Evolutionary conservation across 2,113 vertebrate genomes (phyloP).

Genomic region (Leiothrix lutea): DNA sequence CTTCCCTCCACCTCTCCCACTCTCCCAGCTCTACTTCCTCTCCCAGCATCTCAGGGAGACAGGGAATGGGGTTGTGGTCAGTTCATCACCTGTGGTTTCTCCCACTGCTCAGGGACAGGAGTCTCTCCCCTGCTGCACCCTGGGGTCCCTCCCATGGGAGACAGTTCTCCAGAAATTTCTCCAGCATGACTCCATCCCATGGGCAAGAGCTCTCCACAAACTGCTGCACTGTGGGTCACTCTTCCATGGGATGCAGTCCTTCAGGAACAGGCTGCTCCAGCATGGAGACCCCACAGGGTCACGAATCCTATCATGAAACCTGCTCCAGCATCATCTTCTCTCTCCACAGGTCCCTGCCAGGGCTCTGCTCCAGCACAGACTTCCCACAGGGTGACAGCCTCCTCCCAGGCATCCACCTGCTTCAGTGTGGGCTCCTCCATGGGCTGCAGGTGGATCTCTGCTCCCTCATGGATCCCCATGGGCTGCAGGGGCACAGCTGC

Average conservation of each 20-base stretch:
- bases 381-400: neutral
- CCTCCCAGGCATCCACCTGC: neutral
- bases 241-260: neutral
- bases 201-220: neutral
- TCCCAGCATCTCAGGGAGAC: neutral
- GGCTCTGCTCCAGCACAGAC: neutral
- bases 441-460: neutral
- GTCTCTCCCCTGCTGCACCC: neutral
- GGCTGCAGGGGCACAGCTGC: neutral
- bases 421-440: neutral
- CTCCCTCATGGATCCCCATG: neutral
- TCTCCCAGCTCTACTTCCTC: neutral
- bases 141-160: neutral
- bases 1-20: neutral
- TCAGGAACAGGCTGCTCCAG: neutral
- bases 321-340: neutral
- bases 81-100: neutral
- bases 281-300: accelerated
- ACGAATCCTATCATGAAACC: neutral
- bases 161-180: neutral
- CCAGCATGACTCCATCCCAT: neutral
- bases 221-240: neutral
- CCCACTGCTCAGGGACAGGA: neutral
- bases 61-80: neutral
- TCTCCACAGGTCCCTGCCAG: neutral